Evolutionary conservation across 2,888 invertebrate species (phyloP).

Genomic region (Drosophila multiciliata): DNA sequence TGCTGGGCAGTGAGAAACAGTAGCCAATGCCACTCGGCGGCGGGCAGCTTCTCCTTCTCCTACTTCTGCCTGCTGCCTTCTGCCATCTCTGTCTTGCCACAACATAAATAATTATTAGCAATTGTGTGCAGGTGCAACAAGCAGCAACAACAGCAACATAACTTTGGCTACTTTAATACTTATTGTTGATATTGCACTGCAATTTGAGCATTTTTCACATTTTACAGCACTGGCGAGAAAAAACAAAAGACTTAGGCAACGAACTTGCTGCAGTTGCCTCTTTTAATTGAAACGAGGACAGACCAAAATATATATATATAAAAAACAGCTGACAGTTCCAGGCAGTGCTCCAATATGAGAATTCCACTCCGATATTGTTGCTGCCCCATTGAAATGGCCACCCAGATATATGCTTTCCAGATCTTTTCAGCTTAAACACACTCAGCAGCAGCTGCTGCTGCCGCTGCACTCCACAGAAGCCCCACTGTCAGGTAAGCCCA

Average conservation of each 20-base stretch:
- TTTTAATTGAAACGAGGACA: slow-evolving; percentile 39
- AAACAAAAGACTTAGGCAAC: slow-evolving; percentile 81
- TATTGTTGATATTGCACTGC: slow-evolving; percentile 75
- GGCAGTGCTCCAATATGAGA: slow-evolving; percentile 18
- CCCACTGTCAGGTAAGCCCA: slow-evolving; percentile 42
- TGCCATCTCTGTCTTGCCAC: slow-evolving; percentile 32
- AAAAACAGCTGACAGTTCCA: slow-evolving; percentile 21
- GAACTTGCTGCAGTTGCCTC: slow-evolving; percentile 57
- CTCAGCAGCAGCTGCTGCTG: slow-evolving; percentile 27
- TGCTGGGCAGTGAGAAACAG: slow-evolving; percentile 56
- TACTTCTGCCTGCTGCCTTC: slow-evolving; percentile 17
- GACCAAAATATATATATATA: slow-evolving; percentile 6
- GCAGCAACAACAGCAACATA: slow-evolving; percentile 48
- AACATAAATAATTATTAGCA: slow-evolving; percentile 82
- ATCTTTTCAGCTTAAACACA: slow-evolving; percentile 33
- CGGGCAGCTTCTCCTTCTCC: slow-evolving; percentile 43
- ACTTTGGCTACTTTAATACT: slow-evolving; percentile 69
- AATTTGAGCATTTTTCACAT: slow-evolving; percentile 79
- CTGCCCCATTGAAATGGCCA: slow-evolving; percentile 36
- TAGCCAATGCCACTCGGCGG: slow-evolving; percentile 71
- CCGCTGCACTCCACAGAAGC: slow-evolving; percentile 23
- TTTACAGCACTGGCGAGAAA: slow-evolving; percentile 42
- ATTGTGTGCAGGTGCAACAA: slow-evolving; percentile 81
- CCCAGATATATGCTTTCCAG: slow-evolving; percentile 43
- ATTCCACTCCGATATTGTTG: slow-evolving; percentile 1